Evolutionary conservation across 2,797 vertebrate species (phyloP), one percentile per base, ranked within the genome.

Genomic region (Muscicapa comitata): DNA sequence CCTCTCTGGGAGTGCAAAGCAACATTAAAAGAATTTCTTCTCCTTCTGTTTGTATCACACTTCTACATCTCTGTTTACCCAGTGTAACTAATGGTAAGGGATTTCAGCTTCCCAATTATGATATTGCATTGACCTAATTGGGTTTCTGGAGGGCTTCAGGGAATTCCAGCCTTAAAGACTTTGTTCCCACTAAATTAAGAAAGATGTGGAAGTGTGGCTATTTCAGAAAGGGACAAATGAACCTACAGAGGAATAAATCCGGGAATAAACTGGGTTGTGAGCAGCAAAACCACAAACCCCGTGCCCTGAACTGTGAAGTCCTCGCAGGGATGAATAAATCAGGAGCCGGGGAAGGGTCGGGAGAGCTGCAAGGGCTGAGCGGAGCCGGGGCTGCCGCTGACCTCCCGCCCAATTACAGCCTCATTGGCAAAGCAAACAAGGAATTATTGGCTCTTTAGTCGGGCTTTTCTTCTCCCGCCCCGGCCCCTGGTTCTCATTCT

Each of bases 341-440:
- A 3, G 77, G 78, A 95, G 94, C 86, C 71, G 70, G 28, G 87
- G 95, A 96, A 88, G 93, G 91, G 96, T 91, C 33, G 76, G 63
- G 93, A 94, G 94, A 88, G 93, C 94, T 78, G 57, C 50, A 26
- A 77, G 55, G 57, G 66, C 66, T 23, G 55, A 25, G 67, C 79
- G 2, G 58, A 0, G 57, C 97, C 97, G 96, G 95, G 96, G 95
- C 98, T 97, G 95, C 98, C 97, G 97, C 98, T 98, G 97, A 97
- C 98, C 98, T 98, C 97, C 97, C 87, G 97, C 96, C 98, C 98
- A 99, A 99, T 99, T 99, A 99, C 98, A 97, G 97, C 95, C 97
- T 98, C 98, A 99, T 98, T 98, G 98, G 98, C 98, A 99, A 98
- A 98, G 98, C 98, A 99, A 99, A 99, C 99, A 99, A 98, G 98